A percentile compares a stretch with the other conserved stretches of the same genome.
Evolutionary conservation across 2,888 invertebrate genomes (phyloP).

Genomic region (Salticus scenicus): DNA sequence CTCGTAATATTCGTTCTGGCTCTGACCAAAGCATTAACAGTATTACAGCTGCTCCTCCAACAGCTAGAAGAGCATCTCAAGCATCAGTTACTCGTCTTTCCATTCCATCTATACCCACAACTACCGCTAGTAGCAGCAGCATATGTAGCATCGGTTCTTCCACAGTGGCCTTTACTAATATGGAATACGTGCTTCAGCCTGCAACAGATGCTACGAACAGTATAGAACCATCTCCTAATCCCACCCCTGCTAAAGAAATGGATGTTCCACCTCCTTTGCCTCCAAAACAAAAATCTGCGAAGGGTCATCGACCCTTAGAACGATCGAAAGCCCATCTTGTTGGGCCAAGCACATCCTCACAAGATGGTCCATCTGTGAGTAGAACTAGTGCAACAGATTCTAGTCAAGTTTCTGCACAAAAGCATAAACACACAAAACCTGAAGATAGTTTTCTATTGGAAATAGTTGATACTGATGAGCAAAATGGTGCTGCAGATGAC

Average conservation of each 20-base stretch:
- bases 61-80: conserved; percentile 42
- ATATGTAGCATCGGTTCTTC: conserved; percentile 30
- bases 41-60: conserved; percentile 41
- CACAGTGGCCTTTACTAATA: conserved; percentile 72
- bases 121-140: conserved; percentile 28
- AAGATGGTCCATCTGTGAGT: conserved; percentile 41
- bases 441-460: conserved; percentile 72
- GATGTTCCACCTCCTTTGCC: conserved; percentile 81
- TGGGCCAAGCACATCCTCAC: conserved; percentile 70
- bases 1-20: conserved; percentile 57
- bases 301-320: conserved; percentile 84
- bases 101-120: conserved; percentile 27
- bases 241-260: conserved; percentile 48
- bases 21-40: conserved; percentile 63
- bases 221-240: conserved; percentile 41
- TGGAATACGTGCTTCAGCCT: conserved; percentile 70
- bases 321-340: conserved; percentile 79
- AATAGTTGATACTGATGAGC: conserved; percentile 72
- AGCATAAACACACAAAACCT: conserved; percentile 57
- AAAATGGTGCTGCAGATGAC: conserved; percentile 49
- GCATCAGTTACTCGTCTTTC: conserved; percentile 46
- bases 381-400: conserved; percentile 29
- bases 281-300: conserved; percentile 79
- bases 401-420: conserved; percentile 44
- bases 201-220: conserved; percentile 35